Evolutionary conservation across 2,888 invertebrate species (phyloP).

Genomic region (Cacoxenus indagator): DNA sequence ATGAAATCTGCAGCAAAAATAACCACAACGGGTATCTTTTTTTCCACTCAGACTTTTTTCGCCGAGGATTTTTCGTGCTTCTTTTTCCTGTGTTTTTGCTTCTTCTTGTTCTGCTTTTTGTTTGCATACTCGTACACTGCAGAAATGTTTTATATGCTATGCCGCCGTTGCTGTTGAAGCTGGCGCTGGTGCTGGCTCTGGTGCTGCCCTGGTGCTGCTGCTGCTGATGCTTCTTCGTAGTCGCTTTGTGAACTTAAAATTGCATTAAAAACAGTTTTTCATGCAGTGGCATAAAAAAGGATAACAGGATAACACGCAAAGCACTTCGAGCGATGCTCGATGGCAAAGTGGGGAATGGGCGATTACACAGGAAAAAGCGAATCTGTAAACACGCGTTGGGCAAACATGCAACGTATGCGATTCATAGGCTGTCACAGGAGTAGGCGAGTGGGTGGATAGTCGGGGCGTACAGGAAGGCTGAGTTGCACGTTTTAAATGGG

Average conservation of each 20-base stretch:
- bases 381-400: conserved; percentile 12
- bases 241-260: conserved; percentile 18
- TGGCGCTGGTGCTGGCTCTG: too few species aligned
- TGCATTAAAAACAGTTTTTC: conserved; percentile 13
- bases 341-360: too few species aligned
- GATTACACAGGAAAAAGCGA: too few species aligned
- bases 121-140: neutral
- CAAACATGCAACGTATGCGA: conserved; percentile 13
- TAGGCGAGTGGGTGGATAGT: neutral
- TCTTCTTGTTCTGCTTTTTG: neutral
- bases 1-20: conserved; percentile 58
- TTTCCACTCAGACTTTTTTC: neutral
- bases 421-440: neutral
- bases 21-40: conserved; percentile 41
- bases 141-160: neutral
- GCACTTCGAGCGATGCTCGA: neutral
- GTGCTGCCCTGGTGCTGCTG: too few species aligned
- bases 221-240: neutral
- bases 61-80: neutral
- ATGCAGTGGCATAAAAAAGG: neutral
- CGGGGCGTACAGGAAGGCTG: neutral
- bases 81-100: neutral
- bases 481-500: neutral
- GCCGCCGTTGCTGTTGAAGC: neutral
- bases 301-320: conserved; percentile 6